Evolutionary conservation across 2,888 invertebrate genomes (phyloP).

Genomic region (Plebejus anna): DNA sequence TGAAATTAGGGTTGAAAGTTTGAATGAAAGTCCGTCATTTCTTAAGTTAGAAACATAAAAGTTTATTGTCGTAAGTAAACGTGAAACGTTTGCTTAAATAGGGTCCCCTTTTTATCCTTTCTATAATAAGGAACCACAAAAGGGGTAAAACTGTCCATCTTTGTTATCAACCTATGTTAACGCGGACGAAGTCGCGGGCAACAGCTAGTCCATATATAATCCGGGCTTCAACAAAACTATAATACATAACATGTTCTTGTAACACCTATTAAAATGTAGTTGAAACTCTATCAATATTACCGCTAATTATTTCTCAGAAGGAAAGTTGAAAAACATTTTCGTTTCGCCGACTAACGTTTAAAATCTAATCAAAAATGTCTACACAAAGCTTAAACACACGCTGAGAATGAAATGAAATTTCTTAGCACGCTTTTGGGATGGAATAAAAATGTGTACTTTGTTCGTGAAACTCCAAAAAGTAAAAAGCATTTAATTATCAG

Average conservation of each 20-base stretch:
- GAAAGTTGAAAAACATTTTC: neutral
- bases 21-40: no score
- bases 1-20: no score
- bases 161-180: no score
- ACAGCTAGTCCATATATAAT: no score
- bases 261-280: neutral
- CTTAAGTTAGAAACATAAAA: no score
- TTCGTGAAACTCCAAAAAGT: conserved; percentile 27
- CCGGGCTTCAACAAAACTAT: neutral
- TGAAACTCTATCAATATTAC: neutral
- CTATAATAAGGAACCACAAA: no score
- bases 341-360: neutral
- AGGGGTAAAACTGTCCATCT: no score
- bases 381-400: neutral
- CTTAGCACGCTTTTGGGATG: neutral
- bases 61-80: no score
- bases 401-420: neutral
- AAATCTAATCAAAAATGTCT: conserved; percentile 14
- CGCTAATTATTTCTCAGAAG: neutral
- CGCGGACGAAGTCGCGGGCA: no score
- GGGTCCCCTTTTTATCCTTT: no score
- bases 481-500: conserved; percentile 35
- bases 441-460: neutral
- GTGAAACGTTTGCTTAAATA: no score
- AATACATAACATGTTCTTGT: neutral